Evolutionary conservation across 2,888 invertebrate species (phyloP).

Genomic region (Cataglyphis albicans): DNA sequence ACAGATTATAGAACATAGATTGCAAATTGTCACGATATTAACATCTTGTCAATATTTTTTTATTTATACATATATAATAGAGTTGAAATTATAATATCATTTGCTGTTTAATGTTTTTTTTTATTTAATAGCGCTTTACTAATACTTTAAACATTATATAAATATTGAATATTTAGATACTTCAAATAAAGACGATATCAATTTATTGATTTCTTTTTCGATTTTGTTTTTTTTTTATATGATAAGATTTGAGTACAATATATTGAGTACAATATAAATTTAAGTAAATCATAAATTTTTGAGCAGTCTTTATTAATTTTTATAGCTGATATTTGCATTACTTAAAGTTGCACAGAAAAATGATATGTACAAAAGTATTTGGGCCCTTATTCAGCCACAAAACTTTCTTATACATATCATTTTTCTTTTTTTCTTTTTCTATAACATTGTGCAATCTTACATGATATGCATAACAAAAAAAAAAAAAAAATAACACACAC

Average conservation of each 20-base stretch:
- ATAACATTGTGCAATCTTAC: background rate
- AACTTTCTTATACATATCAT: background rate
- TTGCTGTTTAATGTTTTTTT: background rate
- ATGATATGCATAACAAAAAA: background rate
- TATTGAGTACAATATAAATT: too few species aligned
- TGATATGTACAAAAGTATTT: background rate
- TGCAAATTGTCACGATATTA: conserved; percentile 10
- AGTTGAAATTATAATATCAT: background rate
- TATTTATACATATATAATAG: background rate
- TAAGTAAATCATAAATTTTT: too few species aligned
- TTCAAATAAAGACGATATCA: background rate
- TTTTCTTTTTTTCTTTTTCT: background rate
- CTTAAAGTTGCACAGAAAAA: background rate
- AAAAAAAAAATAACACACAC: background rate
- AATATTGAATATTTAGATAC: background rate
- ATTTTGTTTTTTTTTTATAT: background rate
- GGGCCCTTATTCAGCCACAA: background rate
- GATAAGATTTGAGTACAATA: background rate
- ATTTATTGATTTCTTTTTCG: background rate
- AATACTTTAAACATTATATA: background rate
- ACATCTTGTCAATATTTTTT: background rate
- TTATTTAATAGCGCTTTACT: conserved; percentile 8
- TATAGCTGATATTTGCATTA: too few species aligned
- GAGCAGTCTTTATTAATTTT: too few species aligned
- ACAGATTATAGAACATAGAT: background rate